Evolutionary conservation across 2,888 invertebrate genomes (phyloP).

Genomic region (Apotomis turbidana): DNA sequence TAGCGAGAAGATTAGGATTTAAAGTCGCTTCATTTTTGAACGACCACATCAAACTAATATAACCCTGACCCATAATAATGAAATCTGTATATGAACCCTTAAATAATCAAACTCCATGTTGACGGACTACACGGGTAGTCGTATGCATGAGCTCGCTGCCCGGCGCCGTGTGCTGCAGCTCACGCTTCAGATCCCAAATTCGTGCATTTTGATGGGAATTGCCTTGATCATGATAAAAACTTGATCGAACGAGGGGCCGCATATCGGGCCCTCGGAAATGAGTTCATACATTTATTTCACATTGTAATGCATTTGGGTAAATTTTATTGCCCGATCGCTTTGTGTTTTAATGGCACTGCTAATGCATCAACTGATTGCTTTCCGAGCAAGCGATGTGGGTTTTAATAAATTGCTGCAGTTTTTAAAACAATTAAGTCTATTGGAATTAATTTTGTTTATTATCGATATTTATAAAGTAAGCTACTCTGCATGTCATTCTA

Average conservation of each 20-base stretch:
- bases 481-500: too few relatives aligned
- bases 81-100: too few relatives aligned
- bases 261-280: slow-evolving; percentile 68
- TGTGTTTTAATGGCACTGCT: slow-evolving; percentile 28
- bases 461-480: not conserved
- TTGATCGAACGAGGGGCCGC: slow-evolving; percentile 61
- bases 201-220: slow-evolving; percentile 74
- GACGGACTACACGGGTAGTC: too few relatives aligned
- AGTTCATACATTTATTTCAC: slow-evolving; percentile 70
- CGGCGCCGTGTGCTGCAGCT: slow-evolving; percentile 49
- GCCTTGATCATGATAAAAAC: slow-evolving; percentile 73
- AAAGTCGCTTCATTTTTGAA: too few relatives aligned
- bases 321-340: slow-evolving; percentile 60
- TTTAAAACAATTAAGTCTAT: slow-evolving; percentile 3
- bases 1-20: too few relatives aligned
- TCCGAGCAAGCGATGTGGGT: slow-evolving; percentile 29
- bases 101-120: too few relatives aligned
- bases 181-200: slow-evolving; percentile 62
- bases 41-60: too few relatives aligned
- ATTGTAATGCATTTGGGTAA: slow-evolving; percentile 72
- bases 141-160: slow-evolving; percentile 38
- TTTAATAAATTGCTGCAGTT: slow-evolving; percentile 26
- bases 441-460: slow-evolving; percentile 11
- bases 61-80: too few relatives aligned
- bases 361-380: slow-evolving; percentile 39